Percentiles rank a stretch among this genome's conserved stretches.
These are phyloP conservation scores for Calycopis cecrops DNA, from an alignment of 1,140 invertebrate genomes.

Conservation along the genomic window DNA sequence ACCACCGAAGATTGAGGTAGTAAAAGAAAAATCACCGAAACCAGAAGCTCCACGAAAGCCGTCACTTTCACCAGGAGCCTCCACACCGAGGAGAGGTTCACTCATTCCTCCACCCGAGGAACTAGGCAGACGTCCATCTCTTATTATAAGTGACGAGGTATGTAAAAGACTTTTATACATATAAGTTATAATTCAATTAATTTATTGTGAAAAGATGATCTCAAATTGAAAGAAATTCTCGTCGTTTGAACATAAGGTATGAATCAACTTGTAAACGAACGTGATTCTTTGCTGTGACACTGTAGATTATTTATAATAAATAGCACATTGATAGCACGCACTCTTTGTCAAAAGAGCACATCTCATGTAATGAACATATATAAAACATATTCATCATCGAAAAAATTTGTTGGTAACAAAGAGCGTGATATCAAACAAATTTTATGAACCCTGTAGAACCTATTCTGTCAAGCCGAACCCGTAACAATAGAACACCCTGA, in stretches of 20 bases:
- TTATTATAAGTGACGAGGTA: conserved; percentile 96
- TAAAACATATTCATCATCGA: conserved; percentile 11
- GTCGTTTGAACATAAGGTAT: conserved; percentile 47
- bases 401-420: neutral
- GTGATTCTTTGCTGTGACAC: conserved; percentile 44
- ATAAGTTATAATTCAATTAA: conserved; percentile 19
- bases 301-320: conserved; percentile 38
- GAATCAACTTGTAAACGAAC: conserved; percentile 36
- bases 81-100: conserved; percentile 83
- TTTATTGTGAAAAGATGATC: conserved; percentile 20
- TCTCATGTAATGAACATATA: conserved; percentile 6
- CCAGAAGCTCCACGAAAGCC: conserved; percentile 80
- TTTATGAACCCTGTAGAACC: conserved; percentile 47
- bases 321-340: conserved; percentile 29
- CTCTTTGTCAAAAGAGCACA: conserved; percentile 20
- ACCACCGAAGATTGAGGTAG: conserved; percentile 89
- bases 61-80: conserved; percentile 83
- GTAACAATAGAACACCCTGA: conserved; percentile 56
- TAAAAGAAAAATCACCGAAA: conserved; percentile 83
- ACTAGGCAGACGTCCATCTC: conserved; percentile 87
- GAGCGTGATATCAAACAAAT: conserved; percentile 24
- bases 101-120: conserved; percentile 89
- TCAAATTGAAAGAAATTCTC: conserved; percentile 18
- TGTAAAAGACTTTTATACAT: conserved; percentile 30
- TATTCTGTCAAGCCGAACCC: conserved; percentile 71